phyloP scores from a whole-genome alignment of 2,888 invertebrate species.

The Orthosia incerta region DNA sequence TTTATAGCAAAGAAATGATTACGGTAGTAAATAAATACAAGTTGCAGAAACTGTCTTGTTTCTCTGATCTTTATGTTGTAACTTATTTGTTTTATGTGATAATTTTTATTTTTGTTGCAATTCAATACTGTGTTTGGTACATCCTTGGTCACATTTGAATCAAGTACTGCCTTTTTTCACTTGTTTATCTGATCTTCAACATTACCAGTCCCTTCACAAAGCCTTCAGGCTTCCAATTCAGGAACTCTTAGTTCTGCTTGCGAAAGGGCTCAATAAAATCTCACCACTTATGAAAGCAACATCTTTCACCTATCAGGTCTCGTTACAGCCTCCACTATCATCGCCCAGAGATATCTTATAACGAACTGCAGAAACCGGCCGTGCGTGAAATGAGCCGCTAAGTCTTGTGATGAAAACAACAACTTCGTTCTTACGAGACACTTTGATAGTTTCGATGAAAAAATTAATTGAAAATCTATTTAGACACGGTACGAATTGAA shows the following conservation, averaged over 20 bases:
- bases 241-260: background rate
- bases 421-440: slow-evolving; percentile 27
- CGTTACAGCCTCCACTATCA: slow-evolving; percentile 22
- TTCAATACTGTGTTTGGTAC: background rate
- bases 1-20: slow-evolving; percentile 33
- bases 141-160: background rate
- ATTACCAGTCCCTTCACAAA: background rate
- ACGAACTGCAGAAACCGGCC: slow-evolving; percentile 36
- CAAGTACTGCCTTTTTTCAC: background rate
- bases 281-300: slow-evolving; percentile 35
- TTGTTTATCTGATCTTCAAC: background rate
- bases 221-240: background rate
- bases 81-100: background rate
- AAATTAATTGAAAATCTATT: slow-evolving; percentile 40
- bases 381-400: slow-evolving; percentile 58
- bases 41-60: slow-evolving; percentile 14
- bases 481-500: slow-evolving; percentile 17
- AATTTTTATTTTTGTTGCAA: background rate
- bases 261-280: slow-evolving; percentile 29
- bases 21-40: slow-evolving; percentile 38
- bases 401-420: slow-evolving; percentile 43
- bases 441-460: slow-evolving; percentile 24
- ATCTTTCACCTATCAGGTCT: slow-evolving; percentile 40
- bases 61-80: slow-evolving; percentile 9
- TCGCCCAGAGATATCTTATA: slow-evolving; percentile 50